phyloP scores from a whole-genome alignment of 1,140 invertebrate genomes.

The Chironomus tepperi region DNA sequence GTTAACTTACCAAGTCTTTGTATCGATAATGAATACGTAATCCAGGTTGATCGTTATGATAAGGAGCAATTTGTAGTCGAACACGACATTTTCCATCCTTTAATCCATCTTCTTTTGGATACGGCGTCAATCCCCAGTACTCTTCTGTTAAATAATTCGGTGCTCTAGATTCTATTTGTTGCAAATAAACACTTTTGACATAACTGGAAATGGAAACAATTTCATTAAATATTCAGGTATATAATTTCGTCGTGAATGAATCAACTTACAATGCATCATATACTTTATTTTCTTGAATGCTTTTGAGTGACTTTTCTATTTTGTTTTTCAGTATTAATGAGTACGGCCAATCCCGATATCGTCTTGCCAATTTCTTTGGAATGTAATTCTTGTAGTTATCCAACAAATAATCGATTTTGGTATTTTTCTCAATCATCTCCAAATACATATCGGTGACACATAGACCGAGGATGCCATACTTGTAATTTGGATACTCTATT shows the following conservation, averaged over 20 bases:
- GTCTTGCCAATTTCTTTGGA: constrained; percentile 57
- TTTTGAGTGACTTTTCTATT: constrained; percentile 56
- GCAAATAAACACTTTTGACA: constrained; percentile 68
- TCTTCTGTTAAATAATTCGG: constrained; percentile 73
- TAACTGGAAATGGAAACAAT: constrained; percentile 39
- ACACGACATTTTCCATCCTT: constrained; percentile 49
- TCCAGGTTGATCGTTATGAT: constrained; percentile 54
- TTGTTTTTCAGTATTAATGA: constrained; percentile 56
- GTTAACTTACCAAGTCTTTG: constrained; percentile 48
- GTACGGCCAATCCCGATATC: no score
- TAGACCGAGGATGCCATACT: constrained; percentile 65
- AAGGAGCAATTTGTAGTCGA: constrained; percentile 58
- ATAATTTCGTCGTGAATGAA: neutral
- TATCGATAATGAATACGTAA: constrained; percentile 50
- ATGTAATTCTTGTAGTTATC: constrained; percentile 72
- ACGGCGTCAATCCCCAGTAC: constrained; percentile 52
- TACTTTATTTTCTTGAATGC: constrained; percentile 46
- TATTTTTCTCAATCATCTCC: constrained; percentile 61
- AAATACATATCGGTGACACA: constrained; percentile 78
- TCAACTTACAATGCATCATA: constrained; percentile 48
- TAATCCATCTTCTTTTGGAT: constrained; percentile 44
- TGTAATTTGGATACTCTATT: constrained; percentile 63
- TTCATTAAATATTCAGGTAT: constrained; percentile 16
- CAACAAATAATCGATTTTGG: constrained; percentile 54
- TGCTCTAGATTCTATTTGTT: constrained; percentile 64